Conservation (phyloP, 2,797 vertebrate species). For the Melanotaenia nigrans region DNA sequence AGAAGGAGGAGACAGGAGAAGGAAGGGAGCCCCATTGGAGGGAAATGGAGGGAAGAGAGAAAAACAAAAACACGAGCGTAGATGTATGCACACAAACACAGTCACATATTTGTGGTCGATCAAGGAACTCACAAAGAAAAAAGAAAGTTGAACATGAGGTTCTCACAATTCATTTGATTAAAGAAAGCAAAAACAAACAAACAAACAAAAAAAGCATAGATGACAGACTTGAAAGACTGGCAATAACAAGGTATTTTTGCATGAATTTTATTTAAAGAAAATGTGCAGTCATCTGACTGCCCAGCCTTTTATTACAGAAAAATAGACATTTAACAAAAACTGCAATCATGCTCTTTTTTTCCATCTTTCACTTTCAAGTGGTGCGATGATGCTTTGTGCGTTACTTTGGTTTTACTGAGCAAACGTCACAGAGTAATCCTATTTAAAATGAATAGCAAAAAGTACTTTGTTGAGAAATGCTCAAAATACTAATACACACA, state of each 20-base stretch:
- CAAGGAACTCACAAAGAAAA: neutral
- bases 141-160: neutral
- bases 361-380: neutral
- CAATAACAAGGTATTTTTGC: neutral
- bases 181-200: neutral
- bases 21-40: conserved; percentile 46
- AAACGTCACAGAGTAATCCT: neutral
- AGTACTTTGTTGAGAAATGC: neutral
- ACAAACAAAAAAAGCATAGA: neutral
- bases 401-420: neutral
- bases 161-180: neutral
- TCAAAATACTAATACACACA: neutral
- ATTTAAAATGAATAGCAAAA: neutral
- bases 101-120: neutral
- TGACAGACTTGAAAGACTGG: conserved; percentile 1
- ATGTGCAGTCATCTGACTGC: neutral
- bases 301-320: neutral
- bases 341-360: neutral
- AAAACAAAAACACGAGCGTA: conserved; percentile 55
- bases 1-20: conserved; percentile 25
- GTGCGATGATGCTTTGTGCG: neutral
- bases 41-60: conserved; percentile 47
- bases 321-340: neutral
- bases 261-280: conserved; percentile 6
- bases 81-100: conserved; percentile 15